Percentiles rank a stretch among this genome's conserved stretches.
Evolutionary conservation across 2,888 invertebrate species (phyloP).

Genomic region (Anorthoa munda): DNA sequence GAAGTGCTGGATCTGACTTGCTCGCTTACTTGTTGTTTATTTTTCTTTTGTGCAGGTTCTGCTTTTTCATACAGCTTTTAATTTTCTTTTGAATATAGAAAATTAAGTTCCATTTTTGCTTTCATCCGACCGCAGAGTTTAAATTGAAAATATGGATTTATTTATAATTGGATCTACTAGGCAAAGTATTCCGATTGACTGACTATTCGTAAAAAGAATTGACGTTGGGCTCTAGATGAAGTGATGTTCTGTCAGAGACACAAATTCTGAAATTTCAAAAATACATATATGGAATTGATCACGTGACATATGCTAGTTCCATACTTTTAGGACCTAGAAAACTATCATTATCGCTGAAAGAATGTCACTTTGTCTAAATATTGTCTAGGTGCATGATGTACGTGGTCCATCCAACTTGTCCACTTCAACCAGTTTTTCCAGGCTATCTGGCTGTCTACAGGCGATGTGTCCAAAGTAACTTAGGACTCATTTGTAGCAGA

Average conservation of each 20-base stretch:
- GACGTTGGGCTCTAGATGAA: too few species aligned
- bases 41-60: conserved; percentile 4
- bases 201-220: too few species aligned
- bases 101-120: background rate
- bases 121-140: background rate
- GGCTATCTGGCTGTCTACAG: too few species aligned
- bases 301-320: background rate
- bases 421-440: too few species aligned
- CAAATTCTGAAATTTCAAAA: too few species aligned
- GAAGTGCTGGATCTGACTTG: conserved; percentile 26
- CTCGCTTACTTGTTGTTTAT: conserved; percentile 4
- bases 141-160: background rate
- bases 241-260: too few species aligned
- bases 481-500: too few species aligned
- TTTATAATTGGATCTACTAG: background rate
- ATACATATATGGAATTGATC: too few species aligned
- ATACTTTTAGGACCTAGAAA: background rate
- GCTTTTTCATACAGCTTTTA: conserved; percentile 15
- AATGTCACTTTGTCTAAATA: background rate
- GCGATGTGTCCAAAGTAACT: too few species aligned
- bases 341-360: background rate
- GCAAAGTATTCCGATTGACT: background rate
- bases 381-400: too few species aligned
- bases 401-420: too few species aligned
- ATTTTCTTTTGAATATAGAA: conserved; percentile 5